Evolutionary conservation across 2,113 vertebrate species (phyloP).

Genomic region (Petrocephalus microphthalmus): DNA sequence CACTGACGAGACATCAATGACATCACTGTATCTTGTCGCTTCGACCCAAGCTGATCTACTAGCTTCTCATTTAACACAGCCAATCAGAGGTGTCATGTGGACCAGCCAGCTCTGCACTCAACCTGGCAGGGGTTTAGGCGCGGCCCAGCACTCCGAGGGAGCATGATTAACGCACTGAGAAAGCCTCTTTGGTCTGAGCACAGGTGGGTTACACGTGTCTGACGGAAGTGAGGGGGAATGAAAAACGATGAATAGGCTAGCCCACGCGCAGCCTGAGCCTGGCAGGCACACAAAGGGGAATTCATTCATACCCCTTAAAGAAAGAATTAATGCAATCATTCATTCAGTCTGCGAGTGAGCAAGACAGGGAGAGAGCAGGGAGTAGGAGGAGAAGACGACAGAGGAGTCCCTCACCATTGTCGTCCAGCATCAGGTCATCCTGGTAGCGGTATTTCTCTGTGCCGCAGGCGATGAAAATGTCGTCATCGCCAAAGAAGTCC

Average conservation of each 20-base stretch:
- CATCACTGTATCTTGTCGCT: neutral
- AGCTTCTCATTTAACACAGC: neutral
- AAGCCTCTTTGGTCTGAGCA: neutral
- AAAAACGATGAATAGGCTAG: neutral
- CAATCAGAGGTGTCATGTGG: neutral
- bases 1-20: neutral
- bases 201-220: neutral
- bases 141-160: neutral
- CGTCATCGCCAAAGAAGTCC: slow-evolving; percentile 95
- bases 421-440: slow-evolving; percentile 93
- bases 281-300: slow-evolving; percentile 1
- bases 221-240: neutral
- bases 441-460: slow-evolving; percentile 93
- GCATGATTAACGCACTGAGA: neutral
- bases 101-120: neutral
- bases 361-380: neutral
- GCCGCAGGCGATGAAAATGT: slow-evolving; percentile 91
- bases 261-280: neutral
- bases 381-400: neutral
- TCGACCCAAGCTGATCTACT: neutral
- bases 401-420: slow-evolving; percentile 69
- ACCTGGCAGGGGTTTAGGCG: neutral
- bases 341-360: neutral
- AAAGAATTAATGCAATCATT: neutral
- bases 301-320: neutral